A percentile compares a stretch with the other conserved stretches of the same genome.
Evolutionary conservation across 2,797 vertebrate species (phyloP).

Genomic region (Sebastes cheni): DNA sequence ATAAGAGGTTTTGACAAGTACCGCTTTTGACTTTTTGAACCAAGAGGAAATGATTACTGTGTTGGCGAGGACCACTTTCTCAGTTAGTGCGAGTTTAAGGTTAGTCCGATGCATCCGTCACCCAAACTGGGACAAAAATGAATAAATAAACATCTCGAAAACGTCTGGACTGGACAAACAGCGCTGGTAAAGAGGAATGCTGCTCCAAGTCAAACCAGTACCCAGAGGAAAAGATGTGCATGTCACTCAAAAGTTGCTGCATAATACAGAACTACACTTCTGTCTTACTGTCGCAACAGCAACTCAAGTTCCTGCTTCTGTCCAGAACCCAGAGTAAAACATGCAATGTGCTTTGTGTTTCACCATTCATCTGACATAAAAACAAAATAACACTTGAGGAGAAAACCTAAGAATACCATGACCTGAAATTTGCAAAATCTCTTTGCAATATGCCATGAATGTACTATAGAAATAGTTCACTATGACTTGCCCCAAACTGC

Average conservation of each 20-base stretch:
- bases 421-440: too few species aligned
- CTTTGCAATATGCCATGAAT: too few species aligned
- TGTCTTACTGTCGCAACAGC: conserved; percentile 9
- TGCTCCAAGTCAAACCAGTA: background rate
- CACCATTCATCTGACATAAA: background rate
- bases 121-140: background rate
- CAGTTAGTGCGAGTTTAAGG: background rate
- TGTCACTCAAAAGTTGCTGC: background rate
- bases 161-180: background rate
- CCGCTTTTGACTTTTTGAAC: background rate
- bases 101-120: background rate
- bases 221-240: background rate
- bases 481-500: too few species aligned
- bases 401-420: background rate
- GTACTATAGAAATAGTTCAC: too few species aligned
- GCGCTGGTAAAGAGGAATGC: background rate
- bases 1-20: background rate
- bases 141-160: background rate
- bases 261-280: conserved; percentile 13
- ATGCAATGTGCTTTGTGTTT: background rate
- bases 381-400: background rate
- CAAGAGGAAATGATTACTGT: background rate
- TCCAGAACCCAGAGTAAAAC: background rate
- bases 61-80: background rate
- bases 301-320: conserved; percentile 47